Base-by-base conservation (phyloP, 2,113 vertebrate genomes). In the Callorhinus ursinus region DNA sequence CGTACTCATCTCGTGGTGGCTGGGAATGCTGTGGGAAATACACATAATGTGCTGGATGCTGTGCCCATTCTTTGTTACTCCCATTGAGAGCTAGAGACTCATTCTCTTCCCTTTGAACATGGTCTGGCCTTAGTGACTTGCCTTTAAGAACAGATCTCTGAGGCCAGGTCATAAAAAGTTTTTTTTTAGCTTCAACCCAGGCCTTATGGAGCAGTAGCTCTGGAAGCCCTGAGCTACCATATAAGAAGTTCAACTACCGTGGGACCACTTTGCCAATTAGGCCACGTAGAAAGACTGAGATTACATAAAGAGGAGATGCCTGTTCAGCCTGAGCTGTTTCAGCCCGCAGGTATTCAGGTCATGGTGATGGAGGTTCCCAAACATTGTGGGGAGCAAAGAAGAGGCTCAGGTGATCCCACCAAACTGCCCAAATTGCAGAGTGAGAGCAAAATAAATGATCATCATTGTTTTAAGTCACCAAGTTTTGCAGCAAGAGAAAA, bases 381-480 rank as follows among this genome's bases (percentile, higher is more conserved):
- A 36, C n/a, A 36, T 39, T 36, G 12, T 9, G 4, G 13, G 49
- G 36, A 67, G 5, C 53, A 67, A 31, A 76, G 13, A 49, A 4
- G 7, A 82, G 67, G 7, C 53, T n/a, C n/a, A 65, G 15, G 19
- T 11, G 28, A 55, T 36, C 12, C 69, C 74, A 72, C 11, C 18
- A 95, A 39, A 49, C 12, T 59, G 1, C 36, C 46, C 28, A 90
- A 39, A 19, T 21, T 13, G 13, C 28, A 85, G 26, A 89, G 22
- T 65, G 55, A 90, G 10, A 31, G 22, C 63, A 88, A 93, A 93
- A 92, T 77, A 71, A 81, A 26, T 42, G 28, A 80, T 36, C 31
- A 2, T 13, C 16, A 46, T 49, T 46, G 46, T 51, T 93, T 88
- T 31, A 92, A 90, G 51, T 82, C 24, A 53, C 24, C 18, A 53